A percentile compares a stretch with the other conserved stretches of the same genome.
Evolutionary conservation across 92 coral and sea anemone genomes (phyloP).

Genomic region (Epizoanthus rinbou): DNA sequence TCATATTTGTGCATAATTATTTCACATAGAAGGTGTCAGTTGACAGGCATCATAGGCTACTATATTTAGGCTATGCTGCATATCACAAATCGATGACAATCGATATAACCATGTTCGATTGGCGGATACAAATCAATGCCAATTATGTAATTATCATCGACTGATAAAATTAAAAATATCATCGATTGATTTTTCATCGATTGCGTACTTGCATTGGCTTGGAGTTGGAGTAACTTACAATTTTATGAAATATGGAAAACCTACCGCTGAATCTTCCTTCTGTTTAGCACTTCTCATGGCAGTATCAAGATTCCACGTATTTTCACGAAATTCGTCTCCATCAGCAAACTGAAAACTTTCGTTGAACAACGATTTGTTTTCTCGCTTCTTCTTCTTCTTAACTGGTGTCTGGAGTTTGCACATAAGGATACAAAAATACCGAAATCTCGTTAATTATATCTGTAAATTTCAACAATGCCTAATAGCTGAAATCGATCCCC

Average conservation of each 20-base stretch:
- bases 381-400: conserved; percentile 61
- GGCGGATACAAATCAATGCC: too few species aligned
- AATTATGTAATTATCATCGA: too few species aligned
- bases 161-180: too few species aligned
- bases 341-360: conserved; percentile 82
- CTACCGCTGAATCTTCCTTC: conserved; percentile 65
- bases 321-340: conserved; percentile 56
- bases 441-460: background rate
- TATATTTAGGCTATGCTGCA: too few species aligned
- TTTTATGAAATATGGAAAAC: background rate
- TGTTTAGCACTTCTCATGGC: conserved; percentile 79
- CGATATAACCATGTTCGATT: too few species aligned
- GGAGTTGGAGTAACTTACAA: too few species aligned
- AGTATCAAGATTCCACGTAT: conserved; percentile 85
- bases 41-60: too few species aligned
- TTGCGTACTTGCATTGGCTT: too few species aligned
- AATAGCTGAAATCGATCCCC: background rate
- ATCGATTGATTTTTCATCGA: too few species aligned
- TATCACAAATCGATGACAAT: too few species aligned
- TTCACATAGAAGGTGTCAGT: too few species aligned
- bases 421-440: background rate
- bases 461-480: background rate
- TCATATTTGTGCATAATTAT: too few species aligned
- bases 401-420: conserved; percentile 49
- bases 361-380: conserved; percentile 64